phyloP scores from a whole-genome alignment of 2,797 vertebrate genomes.

The Xiphorhynchus erythropygius region DNA sequence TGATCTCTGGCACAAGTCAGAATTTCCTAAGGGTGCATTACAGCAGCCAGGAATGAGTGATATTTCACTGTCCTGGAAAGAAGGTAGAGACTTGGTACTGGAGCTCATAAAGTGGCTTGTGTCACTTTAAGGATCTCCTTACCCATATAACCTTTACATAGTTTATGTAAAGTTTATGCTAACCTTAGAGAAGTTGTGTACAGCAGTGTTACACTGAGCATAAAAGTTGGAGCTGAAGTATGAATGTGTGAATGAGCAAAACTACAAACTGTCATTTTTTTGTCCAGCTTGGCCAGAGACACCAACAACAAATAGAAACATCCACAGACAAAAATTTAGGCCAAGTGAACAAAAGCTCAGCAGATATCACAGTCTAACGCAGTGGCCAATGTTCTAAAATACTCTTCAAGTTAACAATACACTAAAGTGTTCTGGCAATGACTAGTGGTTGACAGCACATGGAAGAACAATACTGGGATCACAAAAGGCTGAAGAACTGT shows the following conservation, averaged over 20 bases:
- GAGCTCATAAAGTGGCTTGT: neutral
- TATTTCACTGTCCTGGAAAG: neutral
- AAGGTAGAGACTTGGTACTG: neutral
- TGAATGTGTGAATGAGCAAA: neutral
- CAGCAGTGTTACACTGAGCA: neutral
- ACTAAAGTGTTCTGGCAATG: neutral
- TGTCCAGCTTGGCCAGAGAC: neutral
- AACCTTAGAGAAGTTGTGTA: neutral
- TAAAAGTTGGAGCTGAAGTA: neutral
- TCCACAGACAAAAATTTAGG: neutral
- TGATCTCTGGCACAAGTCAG: neutral
- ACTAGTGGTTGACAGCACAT: neutral
- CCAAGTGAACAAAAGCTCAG: constrained; percentile 3
- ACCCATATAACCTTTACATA: neutral
- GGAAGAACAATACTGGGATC: neutral
- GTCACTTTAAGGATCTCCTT: neutral
- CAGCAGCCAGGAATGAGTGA: neutral
- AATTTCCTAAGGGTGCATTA: neutral
- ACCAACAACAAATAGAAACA: neutral
- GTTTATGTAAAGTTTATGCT: neutral
- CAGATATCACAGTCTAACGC: neutral
- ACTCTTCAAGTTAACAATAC: neutral
- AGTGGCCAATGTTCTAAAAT: neutral
- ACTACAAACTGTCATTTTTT: neutral
- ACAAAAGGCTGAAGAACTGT: neutral